Percentiles rank a stretch among this genome's conserved stretches.
Evolutionary conservation across 2,888 invertebrate species (phyloP).

Genomic region (Dolichopus griseipennis): DNA sequence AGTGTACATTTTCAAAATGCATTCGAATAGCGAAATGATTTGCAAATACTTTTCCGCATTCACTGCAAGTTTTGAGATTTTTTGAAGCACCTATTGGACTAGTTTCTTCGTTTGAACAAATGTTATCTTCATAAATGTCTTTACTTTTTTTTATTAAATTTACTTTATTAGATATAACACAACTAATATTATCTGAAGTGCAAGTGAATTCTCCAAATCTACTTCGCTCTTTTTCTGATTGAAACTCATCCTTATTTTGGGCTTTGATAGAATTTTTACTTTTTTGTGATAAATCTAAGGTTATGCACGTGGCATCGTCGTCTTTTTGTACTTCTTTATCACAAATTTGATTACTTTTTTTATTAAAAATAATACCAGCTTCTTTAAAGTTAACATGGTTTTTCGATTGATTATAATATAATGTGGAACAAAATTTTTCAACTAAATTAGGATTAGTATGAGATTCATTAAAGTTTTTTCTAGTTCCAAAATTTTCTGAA

Average conservation of each 20-base stretch:
- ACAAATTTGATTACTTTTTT: too few relatives aligned
- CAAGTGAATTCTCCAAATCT: too few relatives aligned
- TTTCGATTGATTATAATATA: constrained; percentile 25
- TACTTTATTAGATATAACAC: too few relatives aligned
- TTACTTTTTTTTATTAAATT: too few relatives aligned
- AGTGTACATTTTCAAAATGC: constrained; percentile 91
- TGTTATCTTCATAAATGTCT: constrained; percentile 62
- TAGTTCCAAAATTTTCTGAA: constrained; percentile 39
- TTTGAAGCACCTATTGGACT: constrained; percentile 86
- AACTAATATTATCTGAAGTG: too few relatives aligned
- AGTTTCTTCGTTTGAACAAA: constrained; percentile 61
- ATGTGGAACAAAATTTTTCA: constrained; percentile 23
- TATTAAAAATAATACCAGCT: constrained; percentile 25
- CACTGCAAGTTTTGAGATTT: constrained; percentile 82
- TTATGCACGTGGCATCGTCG: constrained; percentile 11
- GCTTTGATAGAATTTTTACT: constrained; percentile 14
- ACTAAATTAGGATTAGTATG: constrained; percentile 12
- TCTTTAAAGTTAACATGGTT: too few relatives aligned
- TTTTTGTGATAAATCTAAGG: constrained; percentile 22
- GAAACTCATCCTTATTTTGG: constrained; percentile 8
- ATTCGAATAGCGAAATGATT: constrained; percentile 89
- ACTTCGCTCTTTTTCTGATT: not conserved
- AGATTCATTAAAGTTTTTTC: constrained; percentile 29
- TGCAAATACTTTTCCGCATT: constrained; percentile 88
- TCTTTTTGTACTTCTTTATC: constrained; percentile 32